Evolutionary conservation across 2,797 vertebrate genomes (phyloP), one percentile per base, ranked within the genome.

Genomic region (Leptoclinus maculatus): DNA sequence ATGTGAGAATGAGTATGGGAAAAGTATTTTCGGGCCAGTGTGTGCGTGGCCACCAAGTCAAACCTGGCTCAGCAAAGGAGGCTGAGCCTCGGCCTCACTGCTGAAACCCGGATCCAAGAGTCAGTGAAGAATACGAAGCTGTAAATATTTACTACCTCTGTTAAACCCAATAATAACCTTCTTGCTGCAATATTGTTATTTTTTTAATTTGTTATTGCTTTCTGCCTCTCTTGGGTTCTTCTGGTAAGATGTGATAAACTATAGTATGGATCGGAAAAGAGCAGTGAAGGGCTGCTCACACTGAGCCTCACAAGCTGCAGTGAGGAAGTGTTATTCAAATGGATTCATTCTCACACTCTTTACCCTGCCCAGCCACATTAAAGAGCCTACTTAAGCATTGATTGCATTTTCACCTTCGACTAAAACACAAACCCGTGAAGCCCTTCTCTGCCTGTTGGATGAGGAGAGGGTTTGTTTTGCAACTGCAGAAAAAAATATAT

Each of bases 321-420:
- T 66, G 62, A 27, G 73, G 65, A 47, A 64, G 76, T 67, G 63
- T 71, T 76, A 74, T 71, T 74, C 25, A 66, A 76, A 84, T 74
- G 36, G 71, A 76, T 79, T 82, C 76, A 51, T 51, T 65, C 60
- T 79, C 64, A 77, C 70, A 71, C 12, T 58, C 47, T 16, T 47
- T 38, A 16, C 63, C 19, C 68, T 34, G 73, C 47, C 68, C 53
- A 19, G 74, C 54, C 66, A 71, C 32, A 49, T 80, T 63, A 77
- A 39, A 49, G 29, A 29, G 56, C 32, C 36, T 58, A 62, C 34
- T 73, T 65, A 41, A 49, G 47, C n/a, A 32, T 53, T 58, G 58
- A 64, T 43, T 14, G 63, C 36, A 68, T 59, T 66, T 74, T 45
- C 39, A 67, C 36, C 21, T 57, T 43, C 0, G 7, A 51, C 70